Evolutionary conservation across 2,797 vertebrate genomes (phyloP).

Genomic region (Cheirogaleus major): DNA sequence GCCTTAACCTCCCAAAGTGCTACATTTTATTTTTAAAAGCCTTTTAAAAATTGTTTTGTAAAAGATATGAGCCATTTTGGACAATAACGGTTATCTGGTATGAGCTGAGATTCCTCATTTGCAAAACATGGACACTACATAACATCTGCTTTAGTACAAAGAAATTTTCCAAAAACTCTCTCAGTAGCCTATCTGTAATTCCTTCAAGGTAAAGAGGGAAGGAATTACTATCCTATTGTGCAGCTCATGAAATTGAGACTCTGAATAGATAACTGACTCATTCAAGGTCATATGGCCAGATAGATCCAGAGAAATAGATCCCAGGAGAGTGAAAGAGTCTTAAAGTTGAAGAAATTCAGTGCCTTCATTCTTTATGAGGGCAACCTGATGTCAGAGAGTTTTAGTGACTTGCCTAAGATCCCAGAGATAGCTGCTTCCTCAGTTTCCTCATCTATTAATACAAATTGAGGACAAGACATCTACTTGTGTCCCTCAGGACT

Average conservation of each 20-base stretch:
- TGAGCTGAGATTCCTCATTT: background rate
- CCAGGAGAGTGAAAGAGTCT: background rate
- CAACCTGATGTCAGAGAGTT: background rate
- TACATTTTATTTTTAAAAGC: background rate
- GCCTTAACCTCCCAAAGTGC: background rate
- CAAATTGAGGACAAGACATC: background rate
- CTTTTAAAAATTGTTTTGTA: background rate
- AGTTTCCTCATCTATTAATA: background rate
- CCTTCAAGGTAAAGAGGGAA: background rate
- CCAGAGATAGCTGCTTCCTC: background rate
- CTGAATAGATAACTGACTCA: background rate
- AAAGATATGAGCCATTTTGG: background rate
- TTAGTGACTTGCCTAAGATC: background rate
- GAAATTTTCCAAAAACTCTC: background rate
- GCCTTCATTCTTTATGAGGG: background rate
- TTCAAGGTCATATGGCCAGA: background rate
- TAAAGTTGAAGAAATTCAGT: background rate
- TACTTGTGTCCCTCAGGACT: background rate
- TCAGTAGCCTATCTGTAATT: background rate
- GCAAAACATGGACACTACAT: background rate
- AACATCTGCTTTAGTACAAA: constrained; percentile 26
- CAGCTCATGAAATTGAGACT: background rate
- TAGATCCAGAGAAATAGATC: background rate
- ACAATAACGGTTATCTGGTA: background rate
- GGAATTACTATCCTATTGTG: background rate